Percentiles rank a stretch among this genome's conserved stretches.
Conservation (phyloP, 53 echinoderm and acorn worm species). For the Hippasteria phrygiana region DNA sequence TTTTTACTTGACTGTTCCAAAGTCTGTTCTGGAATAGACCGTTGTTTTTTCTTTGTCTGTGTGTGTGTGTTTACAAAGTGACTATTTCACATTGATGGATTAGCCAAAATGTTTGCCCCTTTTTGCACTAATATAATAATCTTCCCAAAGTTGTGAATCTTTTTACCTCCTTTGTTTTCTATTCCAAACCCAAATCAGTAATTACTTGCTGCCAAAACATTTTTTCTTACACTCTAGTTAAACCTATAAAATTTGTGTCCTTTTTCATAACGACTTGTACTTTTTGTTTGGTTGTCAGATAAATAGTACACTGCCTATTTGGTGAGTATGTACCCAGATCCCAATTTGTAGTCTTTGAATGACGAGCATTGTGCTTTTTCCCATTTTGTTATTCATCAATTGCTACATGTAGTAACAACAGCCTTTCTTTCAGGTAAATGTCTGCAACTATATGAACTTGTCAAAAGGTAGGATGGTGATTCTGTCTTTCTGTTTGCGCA, state of each 20-base stretch:
- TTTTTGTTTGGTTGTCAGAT: slow-evolving; percentile 65
- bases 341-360: slow-evolving; percentile 19
- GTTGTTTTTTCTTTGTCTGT: too few relatives aligned
- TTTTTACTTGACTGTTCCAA: too few relatives aligned
- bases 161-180: too few relatives aligned
- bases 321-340: slow-evolving; percentile 57
- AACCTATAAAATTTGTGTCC: not conserved
- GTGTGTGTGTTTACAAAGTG: too few relatives aligned
- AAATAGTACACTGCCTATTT: slow-evolving; percentile 30
- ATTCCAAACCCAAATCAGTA: too few relatives aligned
- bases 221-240: not conserved
- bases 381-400: not conserved
- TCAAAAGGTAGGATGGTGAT: slow-evolving; percentile 51
- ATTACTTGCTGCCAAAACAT: too few relatives aligned
- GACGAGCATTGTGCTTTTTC: not conserved
- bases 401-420: too few relatives aligned
- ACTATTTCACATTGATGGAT: too few relatives aligned
- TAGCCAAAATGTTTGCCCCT: too few relatives aligned
- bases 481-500: not conserved
- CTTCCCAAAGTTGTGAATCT: too few relatives aligned
- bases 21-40: too few relatives aligned
- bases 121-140: too few relatives aligned
- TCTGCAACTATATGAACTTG: slow-evolving; percentile 17
- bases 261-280: slow-evolving; percentile 29
- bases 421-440: slow-evolving; percentile 23